These are phyloP conservation scores for Hydrolagus colliei DNA, from an alignment of 2,797 vertebrate species.

Conservation along the genomic window DNA sequence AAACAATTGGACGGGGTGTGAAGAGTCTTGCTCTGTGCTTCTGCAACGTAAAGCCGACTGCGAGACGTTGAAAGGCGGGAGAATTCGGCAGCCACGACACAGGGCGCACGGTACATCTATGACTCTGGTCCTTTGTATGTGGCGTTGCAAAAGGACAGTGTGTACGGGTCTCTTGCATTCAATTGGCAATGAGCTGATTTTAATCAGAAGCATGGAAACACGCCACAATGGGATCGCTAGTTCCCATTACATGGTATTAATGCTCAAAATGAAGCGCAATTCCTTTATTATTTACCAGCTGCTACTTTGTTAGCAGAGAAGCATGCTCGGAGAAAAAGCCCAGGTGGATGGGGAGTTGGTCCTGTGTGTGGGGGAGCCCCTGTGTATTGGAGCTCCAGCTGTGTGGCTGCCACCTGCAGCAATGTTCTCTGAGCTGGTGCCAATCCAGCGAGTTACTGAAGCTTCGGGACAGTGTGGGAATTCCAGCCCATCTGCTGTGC, in stretches of 20 bases:
- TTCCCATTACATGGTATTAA: background rate
- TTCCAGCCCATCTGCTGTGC: background rate
- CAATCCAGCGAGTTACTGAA: background rate
- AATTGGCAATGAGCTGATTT: background rate
- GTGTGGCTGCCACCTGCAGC: background rate
- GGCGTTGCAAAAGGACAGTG: background rate
- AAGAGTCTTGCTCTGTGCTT: too few species aligned
- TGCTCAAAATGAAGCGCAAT: background rate
- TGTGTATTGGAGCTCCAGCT: background rate
- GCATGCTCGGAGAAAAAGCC: background rate
- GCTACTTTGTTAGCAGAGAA: background rate
- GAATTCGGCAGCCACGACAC: too few species aligned
- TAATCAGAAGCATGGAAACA: background rate
- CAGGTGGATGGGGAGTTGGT: background rate
- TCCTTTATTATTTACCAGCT: constrained; percentile 3
- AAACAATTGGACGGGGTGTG: too few species aligned
- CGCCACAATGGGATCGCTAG: background rate
- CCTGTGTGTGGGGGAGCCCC: background rate
- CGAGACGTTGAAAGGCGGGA: background rate
- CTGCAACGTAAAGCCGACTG: background rate
- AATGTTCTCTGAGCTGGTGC: background rate
- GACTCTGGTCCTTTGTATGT: background rate
- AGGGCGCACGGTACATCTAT: background rate
- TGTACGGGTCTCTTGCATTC: background rate
- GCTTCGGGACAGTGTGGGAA: background rate